Percentiles rank a stretch among this genome's conserved stretches.
These are phyloP conservation scores for Takifugu flavidus DNA, from an alignment of 2,113 vertebrate species.

Conservation along the genomic window DNA sequence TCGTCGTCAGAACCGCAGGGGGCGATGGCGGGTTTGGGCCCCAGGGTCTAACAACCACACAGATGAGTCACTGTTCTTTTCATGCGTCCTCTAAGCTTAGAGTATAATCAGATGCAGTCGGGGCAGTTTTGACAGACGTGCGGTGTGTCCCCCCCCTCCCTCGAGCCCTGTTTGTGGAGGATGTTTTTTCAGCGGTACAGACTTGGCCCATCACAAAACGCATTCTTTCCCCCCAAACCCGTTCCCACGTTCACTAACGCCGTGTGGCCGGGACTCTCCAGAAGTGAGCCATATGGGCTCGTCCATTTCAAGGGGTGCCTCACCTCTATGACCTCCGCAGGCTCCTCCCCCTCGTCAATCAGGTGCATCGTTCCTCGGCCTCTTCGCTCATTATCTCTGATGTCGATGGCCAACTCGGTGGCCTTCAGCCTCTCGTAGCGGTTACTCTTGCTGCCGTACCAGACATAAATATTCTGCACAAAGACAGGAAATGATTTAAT, in stretches of 20 bases:
- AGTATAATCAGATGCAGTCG: neutral
- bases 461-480: constrained; percentile 73
- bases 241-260: constrained; percentile 44
- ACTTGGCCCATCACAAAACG: constrained; percentile 14
- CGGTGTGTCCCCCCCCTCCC: neutral
- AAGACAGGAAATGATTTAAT: neutral
- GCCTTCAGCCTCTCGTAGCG: constrained; percentile 73
- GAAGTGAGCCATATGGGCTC: neutral
- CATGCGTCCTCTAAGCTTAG: neutral
- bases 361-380: constrained; percentile 72
- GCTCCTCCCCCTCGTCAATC: constrained; percentile 72
- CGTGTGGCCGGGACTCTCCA: neutral
- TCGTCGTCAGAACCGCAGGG: constrained; percentile 65
- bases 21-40: constrained; percentile 62
- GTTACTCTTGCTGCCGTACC: constrained; percentile 77
- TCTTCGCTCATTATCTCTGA: constrained; percentile 77
- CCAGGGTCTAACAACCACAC: constrained; percentile 63
- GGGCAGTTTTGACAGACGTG: neutral
- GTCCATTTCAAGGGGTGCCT: neutral
- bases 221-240: constrained; percentile 16
- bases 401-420: constrained; percentile 66
- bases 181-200: constrained; percentile 18
- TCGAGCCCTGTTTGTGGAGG: constrained; percentile 18
- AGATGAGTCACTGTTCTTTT: neutral
- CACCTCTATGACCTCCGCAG: constrained; percentile 53